Evolutionary conservation across 2,113 vertebrate genomes (phyloP), one percentile per base, ranked within the genome.

Genomic region (Triplophysa rosa): DNA sequence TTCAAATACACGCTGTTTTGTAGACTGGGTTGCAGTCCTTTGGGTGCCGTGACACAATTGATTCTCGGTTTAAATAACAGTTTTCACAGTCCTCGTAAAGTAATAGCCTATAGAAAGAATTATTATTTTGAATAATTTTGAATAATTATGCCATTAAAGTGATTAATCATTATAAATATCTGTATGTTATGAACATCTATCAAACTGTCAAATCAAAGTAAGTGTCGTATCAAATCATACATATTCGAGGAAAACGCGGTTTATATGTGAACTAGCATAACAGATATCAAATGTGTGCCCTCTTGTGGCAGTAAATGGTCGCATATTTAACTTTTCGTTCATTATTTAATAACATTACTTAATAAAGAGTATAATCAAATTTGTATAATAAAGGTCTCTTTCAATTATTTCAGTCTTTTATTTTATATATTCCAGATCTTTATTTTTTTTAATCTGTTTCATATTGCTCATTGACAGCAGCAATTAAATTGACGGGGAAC

Each of bases 301-400:
- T 89, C 91, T 91, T 54, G 84, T 90, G 91, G 64, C 45, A 63
- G 23, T 14, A 62, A 47, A 33, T 1, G 29, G 47, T 24, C 42
- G 16, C 59, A 63, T 42, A 70, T 49, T 64, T 23, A 33, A 42
- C 8, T 10, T 42, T 11, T 42, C 42, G 1, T 33, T 33, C 5
- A 33, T 40, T 8, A 29, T 67, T 14, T 21, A 37, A 49, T 21
- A 13, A 16, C 54, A 13, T 24, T 66, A 1, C 10, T 65, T 61
- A 33, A 33, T 33, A 6, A 29, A 29, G 2, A 29, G 26, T 29
- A 3, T 29, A 3, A 29, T 29, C 26, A 29, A 33, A 33, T 33
- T 33, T 33, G 29, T 33, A 33, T 33, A 33, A 33, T 33, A 33
- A 4, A 33, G 29, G 29, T 33, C 4, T 33, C 29, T 33, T 33